Percentiles rank a stretch among this genome's conserved stretches.
Evolutionary conservation across 2,888 invertebrate species (phyloP).

Genomic region (Rosalia funebris): DNA sequence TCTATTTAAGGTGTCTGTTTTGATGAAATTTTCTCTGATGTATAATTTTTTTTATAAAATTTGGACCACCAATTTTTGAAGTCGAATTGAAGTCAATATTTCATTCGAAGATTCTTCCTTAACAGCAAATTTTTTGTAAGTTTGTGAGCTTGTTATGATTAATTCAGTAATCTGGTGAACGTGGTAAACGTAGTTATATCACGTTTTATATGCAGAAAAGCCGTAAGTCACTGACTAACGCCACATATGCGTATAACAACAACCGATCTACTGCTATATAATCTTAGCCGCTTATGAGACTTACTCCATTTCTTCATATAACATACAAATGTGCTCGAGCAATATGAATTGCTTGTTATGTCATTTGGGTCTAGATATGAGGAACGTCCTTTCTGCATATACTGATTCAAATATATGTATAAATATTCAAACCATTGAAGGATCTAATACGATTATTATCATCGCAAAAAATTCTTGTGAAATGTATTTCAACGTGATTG

Average conservation of each 20-base stretch:
- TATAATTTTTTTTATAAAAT: conserved; percentile 19
- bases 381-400: neutral
- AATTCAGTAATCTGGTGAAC: conserved; percentile 19
- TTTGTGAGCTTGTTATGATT: conserved; percentile 8
- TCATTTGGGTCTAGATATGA: neutral
- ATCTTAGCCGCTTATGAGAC: neutral
- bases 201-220: no score
- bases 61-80: conserved; percentile 21
- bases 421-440: no score
- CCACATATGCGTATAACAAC: neutral
- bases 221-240: neutral
- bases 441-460: no score
- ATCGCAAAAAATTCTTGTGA: no score
- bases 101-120: conserved; percentile 9
- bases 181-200: neutral
- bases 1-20: neutral
- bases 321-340: neutral
- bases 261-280: neutral
- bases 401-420: neutral
- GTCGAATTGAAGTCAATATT: neutral
- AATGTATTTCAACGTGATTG: no score
- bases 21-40: conserved; percentile 15
- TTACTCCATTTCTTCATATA: neutral
- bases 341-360: neutral
- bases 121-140: conserved; percentile 10